Evolutionary conservation across 2,888 invertebrate species (phyloP).

Genomic region (Chrysodeixis includens): DNA sequence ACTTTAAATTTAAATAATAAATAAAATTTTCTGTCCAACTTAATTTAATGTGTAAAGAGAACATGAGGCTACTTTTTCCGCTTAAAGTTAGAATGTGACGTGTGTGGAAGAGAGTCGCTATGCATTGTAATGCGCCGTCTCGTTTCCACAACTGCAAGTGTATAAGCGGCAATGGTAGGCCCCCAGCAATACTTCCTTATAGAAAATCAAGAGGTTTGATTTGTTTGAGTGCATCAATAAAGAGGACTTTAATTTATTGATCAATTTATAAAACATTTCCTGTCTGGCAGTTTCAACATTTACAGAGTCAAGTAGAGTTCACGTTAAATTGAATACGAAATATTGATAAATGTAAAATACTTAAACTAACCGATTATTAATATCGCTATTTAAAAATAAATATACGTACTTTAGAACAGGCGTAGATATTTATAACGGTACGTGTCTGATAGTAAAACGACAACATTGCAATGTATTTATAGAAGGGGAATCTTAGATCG

Average conservation of each 20-base stretch:
- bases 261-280: constrained; percentile 1
- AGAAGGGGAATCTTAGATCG: neutral
- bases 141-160: no score
- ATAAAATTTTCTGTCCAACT: neutral
- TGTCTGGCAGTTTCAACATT: neutral
- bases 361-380: neutral
- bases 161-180: no score
- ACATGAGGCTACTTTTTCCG: neutral
- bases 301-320: constrained; percentile 3
- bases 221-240: constrained; percentile 4
- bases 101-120: no score
- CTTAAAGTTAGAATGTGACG: no score
- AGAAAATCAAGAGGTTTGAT: constrained; percentile 4
- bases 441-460: neutral
- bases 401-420: neutral
- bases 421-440: neutral
- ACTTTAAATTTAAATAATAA: no score
- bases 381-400: neutral
- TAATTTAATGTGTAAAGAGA: neutral
- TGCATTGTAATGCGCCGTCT: no score
- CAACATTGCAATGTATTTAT: neutral
- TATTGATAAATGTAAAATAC: neutral
- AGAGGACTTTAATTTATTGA: neutral
- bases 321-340: neutral
- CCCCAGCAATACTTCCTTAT: neutral